Base-by-base conservation (phyloP, 2,113 vertebrate species). In the Festucalex cinctus region DNA sequence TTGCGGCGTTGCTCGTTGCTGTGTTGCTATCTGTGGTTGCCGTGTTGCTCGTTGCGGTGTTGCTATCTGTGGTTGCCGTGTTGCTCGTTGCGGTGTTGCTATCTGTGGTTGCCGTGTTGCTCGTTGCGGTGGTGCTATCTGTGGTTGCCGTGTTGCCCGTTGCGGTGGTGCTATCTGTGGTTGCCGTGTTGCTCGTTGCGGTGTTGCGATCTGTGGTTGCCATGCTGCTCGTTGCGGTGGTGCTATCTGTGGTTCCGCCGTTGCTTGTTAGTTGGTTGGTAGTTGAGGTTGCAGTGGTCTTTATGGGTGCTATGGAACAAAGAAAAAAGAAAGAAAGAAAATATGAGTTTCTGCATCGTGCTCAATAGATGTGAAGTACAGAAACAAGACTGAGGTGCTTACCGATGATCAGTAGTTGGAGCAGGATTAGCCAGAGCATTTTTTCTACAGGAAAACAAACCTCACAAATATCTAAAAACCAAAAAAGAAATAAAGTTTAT, bases 321-420 rank as follows among this genome's bases (percentile, higher is more conserved):
- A 54, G 13, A 54, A n/a, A 53, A 3, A n/a, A 28, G 48, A n/a
- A 53, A 3, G n/a, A 28, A 22, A 13, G 9, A 32, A 32, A 32
- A 1, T 7, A 19, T 48, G 12, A 48, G 26, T 49, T 62, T 51
- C 3, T 39, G 12, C 5, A 6, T 5, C 12, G 16, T 59, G 10
- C 6, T 16, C 9, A 32, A 22, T 66, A 37, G 59, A 9, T 36
- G 10, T 9, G 56, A 3, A 0, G 0, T 10, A 9, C 3, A 22
- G n/a, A 4, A 56, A 60, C 19, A 63, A 51, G 9, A 59, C 19
- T 37, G 68, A 56, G 17, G 35, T 0, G 69, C 81, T 85, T 28
- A 74, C 81, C 76, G 0, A 81, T 26, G 37, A 79, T 37, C 63
- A 87, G 69, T 26, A 84, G 66, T 1, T 69, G 69, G 12, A 85